phyloP scores from a whole-genome alignment of 2,888 invertebrate species.

The Arctia plantaginis region DNA sequence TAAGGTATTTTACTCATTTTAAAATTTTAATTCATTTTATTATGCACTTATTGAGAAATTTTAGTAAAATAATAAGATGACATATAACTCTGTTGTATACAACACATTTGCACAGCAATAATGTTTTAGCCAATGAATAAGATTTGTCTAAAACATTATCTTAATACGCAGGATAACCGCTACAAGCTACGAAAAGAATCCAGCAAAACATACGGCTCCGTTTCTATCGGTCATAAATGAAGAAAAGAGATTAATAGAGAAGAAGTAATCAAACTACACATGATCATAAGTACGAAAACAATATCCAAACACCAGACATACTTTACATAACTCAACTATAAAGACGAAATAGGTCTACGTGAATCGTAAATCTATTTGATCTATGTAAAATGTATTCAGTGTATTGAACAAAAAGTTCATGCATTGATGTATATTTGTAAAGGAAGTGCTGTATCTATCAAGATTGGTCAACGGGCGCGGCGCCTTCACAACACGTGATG shows the following conservation, averaged over 20 bases:
- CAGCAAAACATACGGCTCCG: too few species aligned
- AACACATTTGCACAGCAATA: too few species aligned
- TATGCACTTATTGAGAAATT: neutral
- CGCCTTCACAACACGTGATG: conserved; percentile 53
- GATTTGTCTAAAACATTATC: too few species aligned
- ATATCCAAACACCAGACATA: neutral
- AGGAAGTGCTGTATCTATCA: conserved; percentile 46
- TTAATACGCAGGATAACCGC: too few species aligned
- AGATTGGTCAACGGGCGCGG: conserved; percentile 40
- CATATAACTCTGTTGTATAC: too few species aligned
- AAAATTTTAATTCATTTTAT: neutral
- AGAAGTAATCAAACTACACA: neutral
- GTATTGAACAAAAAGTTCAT: conserved; percentile 16
- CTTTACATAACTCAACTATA: neutral
- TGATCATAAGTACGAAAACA: too few species aligned
- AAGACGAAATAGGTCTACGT: neutral
- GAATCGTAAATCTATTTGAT: neutral
- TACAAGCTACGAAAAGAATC: too few species aligned
- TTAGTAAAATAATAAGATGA: neutral
- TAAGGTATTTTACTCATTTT: neutral
- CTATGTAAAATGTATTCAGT: neutral
- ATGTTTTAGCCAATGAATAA: too few species aligned
- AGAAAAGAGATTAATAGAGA: neutral
- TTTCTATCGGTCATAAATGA: neutral
- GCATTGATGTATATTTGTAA: conserved; percentile 31